A percentile compares a stretch with the other conserved stretches of the same genome.
Evolutionary conservation across 2,888 invertebrate genomes (phyloP).

Genomic region (Pachycephus smyrnensis): DNA sequence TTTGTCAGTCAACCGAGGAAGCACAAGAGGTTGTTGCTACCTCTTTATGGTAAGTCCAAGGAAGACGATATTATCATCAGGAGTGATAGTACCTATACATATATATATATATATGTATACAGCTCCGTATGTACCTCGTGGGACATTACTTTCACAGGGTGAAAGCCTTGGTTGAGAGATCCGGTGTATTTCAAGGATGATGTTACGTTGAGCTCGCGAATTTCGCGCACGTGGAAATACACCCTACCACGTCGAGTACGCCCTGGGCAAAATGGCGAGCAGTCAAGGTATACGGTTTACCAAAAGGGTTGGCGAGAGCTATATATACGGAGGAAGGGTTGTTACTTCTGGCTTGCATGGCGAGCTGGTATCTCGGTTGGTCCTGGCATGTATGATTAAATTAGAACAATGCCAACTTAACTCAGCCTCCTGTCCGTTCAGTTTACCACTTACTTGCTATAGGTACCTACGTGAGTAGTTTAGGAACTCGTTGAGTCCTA

Average conservation of each 20-base stretch:
- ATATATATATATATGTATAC: too few species aligned
- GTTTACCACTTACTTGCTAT: slow-evolving; percentile 44
- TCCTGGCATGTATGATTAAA: slow-evolving; percentile 57
- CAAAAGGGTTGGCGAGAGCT: not conserved
- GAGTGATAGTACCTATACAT: not conserved
- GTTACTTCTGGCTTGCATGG: slow-evolving; percentile 32
- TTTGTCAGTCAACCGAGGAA: not conserved
- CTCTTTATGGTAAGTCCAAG: not conserved
- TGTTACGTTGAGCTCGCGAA: not conserved
- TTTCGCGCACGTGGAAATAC: not conserved
- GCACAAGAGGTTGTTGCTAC: not conserved
- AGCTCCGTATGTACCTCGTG: not conserved
- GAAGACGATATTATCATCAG: not conserved
- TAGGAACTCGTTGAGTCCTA: slow-evolving; percentile 24
- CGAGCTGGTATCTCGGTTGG: slow-evolving; percentile 41
- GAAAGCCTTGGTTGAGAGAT: not conserved
- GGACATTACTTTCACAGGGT: not conserved
- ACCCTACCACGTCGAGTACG: not conserved
- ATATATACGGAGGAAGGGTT: slow-evolving; percentile 30
- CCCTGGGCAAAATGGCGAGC: slow-evolving; percentile 3
- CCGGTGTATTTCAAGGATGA: not conserved
- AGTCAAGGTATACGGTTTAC: not conserved
- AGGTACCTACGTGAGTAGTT: slow-evolving; percentile 38
- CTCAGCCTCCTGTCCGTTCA: slow-evolving; percentile 30
- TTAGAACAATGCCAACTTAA: slow-evolving; percentile 59